Base-by-base conservation (phyloP, 2,888 invertebrate genomes). In the Balanococcus diminutus region DNA sequence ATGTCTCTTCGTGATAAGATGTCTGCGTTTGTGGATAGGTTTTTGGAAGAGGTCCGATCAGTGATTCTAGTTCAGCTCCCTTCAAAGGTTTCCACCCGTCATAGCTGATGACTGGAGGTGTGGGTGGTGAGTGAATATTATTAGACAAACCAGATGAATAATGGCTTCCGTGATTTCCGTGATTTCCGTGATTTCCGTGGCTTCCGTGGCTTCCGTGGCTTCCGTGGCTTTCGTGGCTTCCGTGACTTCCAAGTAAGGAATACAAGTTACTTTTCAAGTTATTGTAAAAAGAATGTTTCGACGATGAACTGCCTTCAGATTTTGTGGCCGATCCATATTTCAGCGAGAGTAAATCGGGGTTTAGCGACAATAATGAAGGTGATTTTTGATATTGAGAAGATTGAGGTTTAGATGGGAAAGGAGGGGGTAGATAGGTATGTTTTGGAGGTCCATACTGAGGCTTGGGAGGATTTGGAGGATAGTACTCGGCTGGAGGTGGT, bases 81-180 rank as follows among this genome's bases (percentile, higher is more conserved):
- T 95, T 93, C 87, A 96, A 96, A 25, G 96, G 96, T 89, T 94
- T 95, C 96, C 96, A 96, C 32, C 96, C 96, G 88, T 96, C 96
- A 75, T 96, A 96, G 84, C 94, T 91, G 42, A 95, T 93, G 89
- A 93, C 92, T 5, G 95, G 93, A 6, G 94, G 94, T 0, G 94
- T 94, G 0, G 95, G 94, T 0, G 95, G 94, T 0, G 94, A 94
- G 61, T 94, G 93, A 0, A 93, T 92, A 32, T 93, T 93, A 36
- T 93, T 93, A 42, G 88, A 88, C 16, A 91, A 28, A 28, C 67
- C 67, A 2, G 28, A 16, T 91, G 31, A 93, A 92, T 87, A 92
- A 90, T 0, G 92, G 91, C 87, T 92, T n/a, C n/a, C n/a, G n/a
- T n/a, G n/a, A n/a, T n/a, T n/a, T n/a, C n/a, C n/a, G n/a, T n/a